A percentile compares a stretch with the other conserved stretches of the same genome.
Evolutionary conservation across 2,113 vertebrate genomes (phyloP).

Genomic region (Antechinus stuartii): DNA sequence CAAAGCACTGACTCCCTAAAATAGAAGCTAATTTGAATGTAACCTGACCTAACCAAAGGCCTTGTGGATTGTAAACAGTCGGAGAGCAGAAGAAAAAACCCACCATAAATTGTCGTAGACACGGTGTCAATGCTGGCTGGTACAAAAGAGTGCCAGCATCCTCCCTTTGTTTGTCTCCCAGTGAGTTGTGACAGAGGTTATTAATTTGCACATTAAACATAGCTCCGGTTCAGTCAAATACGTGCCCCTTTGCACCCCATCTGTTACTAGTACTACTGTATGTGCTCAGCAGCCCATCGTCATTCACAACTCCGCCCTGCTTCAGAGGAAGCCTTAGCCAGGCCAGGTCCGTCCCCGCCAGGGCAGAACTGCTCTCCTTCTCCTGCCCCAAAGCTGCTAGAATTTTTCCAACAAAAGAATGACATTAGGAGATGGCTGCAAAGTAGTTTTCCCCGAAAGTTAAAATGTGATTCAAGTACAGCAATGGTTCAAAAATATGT

Average conservation of each 20-base stretch:
- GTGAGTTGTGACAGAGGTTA: constrained; percentile 48
- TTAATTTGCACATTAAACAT: constrained; percentile 58
- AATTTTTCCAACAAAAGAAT: constrained; percentile 36
- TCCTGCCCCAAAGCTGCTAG: constrained; percentile 32
- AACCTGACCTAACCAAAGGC: constrained; percentile 50
- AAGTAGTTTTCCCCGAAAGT: constrained; percentile 26
- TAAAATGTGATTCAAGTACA: constrained; percentile 48
- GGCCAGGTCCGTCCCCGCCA: not conserved
- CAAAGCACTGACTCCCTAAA: constrained; percentile 36
- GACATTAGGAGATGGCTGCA: constrained; percentile 28
- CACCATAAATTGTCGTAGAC: constrained; percentile 44
- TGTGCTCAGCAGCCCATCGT: not conserved
- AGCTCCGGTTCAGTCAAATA: constrained; percentile 43
- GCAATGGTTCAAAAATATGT: constrained; percentile 11
- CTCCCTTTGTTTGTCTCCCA: constrained; percentile 4
- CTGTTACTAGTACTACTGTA: constrained; percentile 13
- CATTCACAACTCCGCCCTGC: constrained; percentile 14
- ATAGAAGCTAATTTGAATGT: constrained; percentile 53
- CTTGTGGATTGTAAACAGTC: constrained; percentile 37
- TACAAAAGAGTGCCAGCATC: constrained; percentile 43
- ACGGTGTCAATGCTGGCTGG: constrained; percentile 48
- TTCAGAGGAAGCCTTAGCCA: constrained; percentile 38
- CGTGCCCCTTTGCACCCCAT: constrained; percentile 13
- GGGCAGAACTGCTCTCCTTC: constrained; percentile 30
- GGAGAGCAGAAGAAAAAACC: constrained; percentile 28